Evolutionary conservation across 2,113 vertebrate species (phyloP), one percentile per base, ranked within the genome.

Genomic region (Lota lota): DNA sequence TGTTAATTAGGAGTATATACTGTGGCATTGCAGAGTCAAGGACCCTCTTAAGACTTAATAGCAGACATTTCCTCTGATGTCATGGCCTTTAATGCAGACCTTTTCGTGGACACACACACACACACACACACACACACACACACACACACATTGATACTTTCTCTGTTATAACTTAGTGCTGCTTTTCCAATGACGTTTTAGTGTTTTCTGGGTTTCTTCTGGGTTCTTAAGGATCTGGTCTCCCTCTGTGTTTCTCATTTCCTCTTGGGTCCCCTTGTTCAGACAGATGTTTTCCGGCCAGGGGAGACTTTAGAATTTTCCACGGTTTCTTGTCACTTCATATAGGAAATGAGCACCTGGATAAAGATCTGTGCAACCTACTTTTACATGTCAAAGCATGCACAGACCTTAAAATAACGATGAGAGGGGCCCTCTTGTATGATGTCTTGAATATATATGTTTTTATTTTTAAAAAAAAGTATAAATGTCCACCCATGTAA

Each of bases 271-370:
- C 74, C 77, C 74, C 69, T 63, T 53, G 74, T 77, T 40, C 74
- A 73, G 78, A 79, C 77, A 73, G 68, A 54, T 74, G 66, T 80
- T 79, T 73, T 83, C 36, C 11, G 36, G 36, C 36, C 36, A 40
- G 36, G 36, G 36, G 36, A 40, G 36, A 71, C 61, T 86, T 47
- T 66, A 22, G 70, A 69, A 62, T 72, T 82, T 79, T 76, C 66
- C 53, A 15, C 19, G 61, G 64, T 76, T 75, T 75, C 71, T 60
- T 64, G 71, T 70, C 62, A 64, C 62, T n/a, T 69, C n/a, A 28
- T 70, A 68, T 72, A 56, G 81, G 76, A 85, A 88, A 88, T 84
- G 61, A 84, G 72, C 76, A 76, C 63, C 20, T 8, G 47, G 58
- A 60, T 60, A 65, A 65, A 65, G 40, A 65, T 60, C 19, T 16